phyloP scores from a whole-genome alignment of 2,888 invertebrate species.

The Drosophila helvetica region DNA sequence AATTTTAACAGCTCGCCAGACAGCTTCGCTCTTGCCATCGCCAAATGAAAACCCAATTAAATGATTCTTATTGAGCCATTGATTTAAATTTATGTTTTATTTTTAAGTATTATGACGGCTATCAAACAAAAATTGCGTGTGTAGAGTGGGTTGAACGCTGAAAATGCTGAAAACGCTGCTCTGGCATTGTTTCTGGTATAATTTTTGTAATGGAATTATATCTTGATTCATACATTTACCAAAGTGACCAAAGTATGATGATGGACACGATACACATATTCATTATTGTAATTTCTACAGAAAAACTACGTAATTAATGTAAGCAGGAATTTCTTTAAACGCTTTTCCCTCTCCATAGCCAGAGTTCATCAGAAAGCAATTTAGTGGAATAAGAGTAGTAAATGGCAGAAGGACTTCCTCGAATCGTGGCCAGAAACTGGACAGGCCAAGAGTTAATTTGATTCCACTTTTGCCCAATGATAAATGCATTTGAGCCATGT shows the following conservation, averaged over 20 bases:
- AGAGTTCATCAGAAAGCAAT: neutral
- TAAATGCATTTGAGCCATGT: constrained; percentile 24
- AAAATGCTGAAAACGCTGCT: too few species aligned
- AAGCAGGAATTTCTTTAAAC: neutral
- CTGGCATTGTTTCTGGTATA: neutral
- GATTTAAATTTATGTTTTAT: constrained; percentile 45
- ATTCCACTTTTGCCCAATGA: constrained; percentile 10
- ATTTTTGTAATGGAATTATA: too few species aligned
- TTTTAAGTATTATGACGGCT: constrained; percentile 33
- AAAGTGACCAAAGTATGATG: too few species aligned
- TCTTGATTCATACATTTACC: too few species aligned
- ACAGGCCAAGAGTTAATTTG: constrained; percentile 17
- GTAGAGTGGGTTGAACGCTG: neutral
- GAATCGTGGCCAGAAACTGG: constrained; percentile 10
- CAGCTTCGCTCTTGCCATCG: constrained; percentile 6
- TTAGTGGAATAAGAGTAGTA: constrained; percentile 7
- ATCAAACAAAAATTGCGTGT: constrained; percentile 17
- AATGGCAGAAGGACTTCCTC: neutral
- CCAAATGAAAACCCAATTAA: constrained; percentile 50
- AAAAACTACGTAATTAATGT: neutral
- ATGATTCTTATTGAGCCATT: constrained; percentile 51
- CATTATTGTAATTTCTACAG: neutral
- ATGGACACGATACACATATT: too few species aligned
- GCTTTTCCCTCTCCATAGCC: neutral
- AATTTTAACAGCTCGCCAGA: constrained; percentile 56